Conservation (phyloP, 2,113 vertebrate genomes). For the Polyodon spathula region DNA sequence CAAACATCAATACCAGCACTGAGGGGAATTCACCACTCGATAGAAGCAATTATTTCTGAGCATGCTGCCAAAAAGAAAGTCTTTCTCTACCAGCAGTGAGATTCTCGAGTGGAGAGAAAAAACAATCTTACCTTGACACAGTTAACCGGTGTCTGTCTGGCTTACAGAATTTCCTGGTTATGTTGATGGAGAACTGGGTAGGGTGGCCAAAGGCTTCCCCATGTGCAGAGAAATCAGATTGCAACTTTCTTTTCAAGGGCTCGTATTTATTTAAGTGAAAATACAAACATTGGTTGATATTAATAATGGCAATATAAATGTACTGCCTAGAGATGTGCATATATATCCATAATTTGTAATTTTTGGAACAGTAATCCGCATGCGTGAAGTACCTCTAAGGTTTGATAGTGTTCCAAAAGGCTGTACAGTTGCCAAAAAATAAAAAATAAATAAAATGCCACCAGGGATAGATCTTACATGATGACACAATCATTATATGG, state of each 20-base stretch:
- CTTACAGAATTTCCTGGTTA: constrained; percentile 24
- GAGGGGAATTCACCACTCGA: not conserved
- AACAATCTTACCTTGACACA: constrained; percentile 23
- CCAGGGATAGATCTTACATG: too few relatives aligned
- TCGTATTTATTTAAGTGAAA: too few relatives aligned
- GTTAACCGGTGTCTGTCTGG: constrained; percentile 30
- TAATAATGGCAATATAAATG: too few relatives aligned
- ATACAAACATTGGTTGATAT: too few relatives aligned
- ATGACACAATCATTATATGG: too few relatives aligned
- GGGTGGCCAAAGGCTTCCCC: constrained; percentile 19
- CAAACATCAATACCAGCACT: not conserved
- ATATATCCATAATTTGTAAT: too few relatives aligned
- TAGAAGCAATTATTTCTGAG: not conserved
- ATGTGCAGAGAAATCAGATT: constrained; percentile 31
- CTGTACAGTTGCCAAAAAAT: too few relatives aligned
- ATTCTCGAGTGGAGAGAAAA: not conserved
- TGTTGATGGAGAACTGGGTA: constrained; percentile 7
- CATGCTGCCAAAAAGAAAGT: not conserved
- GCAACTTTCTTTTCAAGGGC: constrained; percentile 41
- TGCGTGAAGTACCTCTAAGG: too few relatives aligned
- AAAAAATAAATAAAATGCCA: too few relatives aligned
- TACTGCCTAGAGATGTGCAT: too few relatives aligned
- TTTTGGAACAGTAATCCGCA: too few relatives aligned
- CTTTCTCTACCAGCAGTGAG: not conserved
- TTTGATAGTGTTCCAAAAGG: too few relatives aligned